Conservation (phyloP, 2,888 invertebrate genomes). For the Lymantria dispar region DNA sequence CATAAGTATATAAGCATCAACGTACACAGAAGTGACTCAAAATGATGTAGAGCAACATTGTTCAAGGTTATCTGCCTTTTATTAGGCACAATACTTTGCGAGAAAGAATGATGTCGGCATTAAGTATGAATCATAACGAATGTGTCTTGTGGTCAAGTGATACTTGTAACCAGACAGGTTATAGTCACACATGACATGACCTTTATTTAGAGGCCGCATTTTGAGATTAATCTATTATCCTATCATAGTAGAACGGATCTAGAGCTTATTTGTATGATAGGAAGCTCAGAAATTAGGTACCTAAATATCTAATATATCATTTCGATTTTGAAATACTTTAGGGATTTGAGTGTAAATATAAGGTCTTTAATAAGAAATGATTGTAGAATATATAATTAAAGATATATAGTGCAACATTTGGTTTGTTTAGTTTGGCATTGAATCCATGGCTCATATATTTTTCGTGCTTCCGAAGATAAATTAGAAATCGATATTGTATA, state of each 20-base stretch:
- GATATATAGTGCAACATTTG: no score
- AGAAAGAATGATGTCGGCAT: neutral
- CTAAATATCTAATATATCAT: no score
- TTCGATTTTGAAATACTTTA: no score
- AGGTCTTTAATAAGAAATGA: no score
- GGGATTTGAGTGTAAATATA: no score
- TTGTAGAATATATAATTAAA: no score
- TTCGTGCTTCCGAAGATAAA: no score
- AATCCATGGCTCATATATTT: no score
- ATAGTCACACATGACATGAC: constrained; percentile 1
- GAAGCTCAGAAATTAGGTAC: no score
- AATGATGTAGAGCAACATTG: neutral
- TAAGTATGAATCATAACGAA: constrained; percentile 5
- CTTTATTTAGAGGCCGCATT: constrained; percentile 13
- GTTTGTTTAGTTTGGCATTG: no score
- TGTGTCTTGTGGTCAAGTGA: constrained; percentile 6
- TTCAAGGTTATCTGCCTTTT: neutral
- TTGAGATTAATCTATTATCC: constrained; percentile 1
- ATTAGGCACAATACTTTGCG: constrained; percentile 2
- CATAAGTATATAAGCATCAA: neutral
- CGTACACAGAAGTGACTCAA: constrained; percentile 5
- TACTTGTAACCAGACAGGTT: constrained; percentile 4
- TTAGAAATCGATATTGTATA: no score
- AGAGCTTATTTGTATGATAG: no score
- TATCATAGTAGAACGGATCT: neutral